Evolutionary conservation across 1,140 invertebrate genomes (phyloP), one percentile per base, ranked within the genome.

Genomic region (Cyphomyrmex costatus): DNA sequence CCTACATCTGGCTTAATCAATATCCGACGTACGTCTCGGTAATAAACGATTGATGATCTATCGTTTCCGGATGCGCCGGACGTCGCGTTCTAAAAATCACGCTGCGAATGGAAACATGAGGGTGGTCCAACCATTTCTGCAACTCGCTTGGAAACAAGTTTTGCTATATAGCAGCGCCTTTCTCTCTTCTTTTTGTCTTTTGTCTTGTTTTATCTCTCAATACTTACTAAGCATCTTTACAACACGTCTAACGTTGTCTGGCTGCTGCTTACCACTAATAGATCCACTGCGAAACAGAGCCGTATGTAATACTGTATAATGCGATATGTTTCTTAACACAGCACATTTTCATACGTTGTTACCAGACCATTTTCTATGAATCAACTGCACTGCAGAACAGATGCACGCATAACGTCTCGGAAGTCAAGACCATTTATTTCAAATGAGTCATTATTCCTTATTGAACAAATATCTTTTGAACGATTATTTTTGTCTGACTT

Each of bases 91-190:
- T 82, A 82, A 60, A 83, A 60, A 83, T 83, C 66, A 83, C 61
- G 51, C n/a, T 51, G 60, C 68, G 58, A 77, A 78, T 73, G 66
- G 68, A 70, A 78, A 87, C 74, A 74, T 58, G 87, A 86, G 85
- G 87, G 87, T 88, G 87, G 87, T 86, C 87, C 46, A 63, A 36
- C 73, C 63, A n/a, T 77, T 85, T 86, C 77, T 86, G 84, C 73
- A 77, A 80, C 60, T 87, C 19, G 63, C 49, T 66, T 73, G 33
- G 74, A 86, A 88, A 88, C 86, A 27, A 88, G 85, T 86, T 86
- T 87, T 36, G 53, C 56, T 33, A n/a, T 30, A 27, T 27, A 53
- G 19, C 76, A 33, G 56, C 33, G 21, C n/a, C 21, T 30, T 7
- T 68, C 79, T 42, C 21, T 80, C 21, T n/a, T 19, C 51, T 46